phyloP scores from a whole-genome alignment of 2,888 invertebrate species.

The Cacoxenus indagator region DNA sequence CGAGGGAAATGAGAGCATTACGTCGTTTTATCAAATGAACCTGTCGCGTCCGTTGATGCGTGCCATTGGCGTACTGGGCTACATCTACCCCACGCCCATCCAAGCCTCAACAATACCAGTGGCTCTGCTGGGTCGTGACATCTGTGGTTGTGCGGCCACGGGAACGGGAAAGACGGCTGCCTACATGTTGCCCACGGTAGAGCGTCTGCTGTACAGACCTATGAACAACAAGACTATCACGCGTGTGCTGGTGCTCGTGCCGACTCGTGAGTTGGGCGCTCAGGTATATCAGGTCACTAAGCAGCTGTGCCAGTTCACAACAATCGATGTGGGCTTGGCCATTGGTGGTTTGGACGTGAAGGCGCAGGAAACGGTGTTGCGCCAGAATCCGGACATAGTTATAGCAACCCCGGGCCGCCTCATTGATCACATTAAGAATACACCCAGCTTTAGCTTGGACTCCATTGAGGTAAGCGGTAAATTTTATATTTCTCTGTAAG shows the following conservation, averaged over 20 bases:
- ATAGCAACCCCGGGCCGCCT: constrained; percentile 98
- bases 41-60: constrained; percentile 93
- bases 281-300: constrained; percentile 96
- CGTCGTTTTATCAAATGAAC: constrained; percentile 95
- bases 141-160: constrained; percentile 98
- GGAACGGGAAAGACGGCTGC: constrained; percentile 99
- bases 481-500: not conserved
- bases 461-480: constrained; percentile 83
- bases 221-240: constrained; percentile 78
- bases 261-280: constrained; percentile 96
- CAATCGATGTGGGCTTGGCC: constrained; percentile 84
- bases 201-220: constrained; percentile 90
- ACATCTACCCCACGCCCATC: constrained; percentile 95
- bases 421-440: constrained; percentile 96
- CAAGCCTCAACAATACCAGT: constrained; percentile 96
- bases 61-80: constrained; percentile 89
- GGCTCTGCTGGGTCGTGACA: constrained; percentile 91
- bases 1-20: constrained; percentile 76
- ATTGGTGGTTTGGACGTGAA: constrained; percentile 92
- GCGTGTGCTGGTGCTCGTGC: constrained; percentile 92
- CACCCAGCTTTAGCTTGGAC: constrained; percentile 90
- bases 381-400: constrained; percentile 94
- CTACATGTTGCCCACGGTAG: constrained; percentile 97
- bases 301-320: constrained; percentile 89
- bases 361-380: constrained; percentile 82